Evolutionary conservation across 2,113 vertebrate genomes (phyloP), one percentile per base, ranked within the genome.

Genomic region (Rhabdomys dilectus): DNA sequence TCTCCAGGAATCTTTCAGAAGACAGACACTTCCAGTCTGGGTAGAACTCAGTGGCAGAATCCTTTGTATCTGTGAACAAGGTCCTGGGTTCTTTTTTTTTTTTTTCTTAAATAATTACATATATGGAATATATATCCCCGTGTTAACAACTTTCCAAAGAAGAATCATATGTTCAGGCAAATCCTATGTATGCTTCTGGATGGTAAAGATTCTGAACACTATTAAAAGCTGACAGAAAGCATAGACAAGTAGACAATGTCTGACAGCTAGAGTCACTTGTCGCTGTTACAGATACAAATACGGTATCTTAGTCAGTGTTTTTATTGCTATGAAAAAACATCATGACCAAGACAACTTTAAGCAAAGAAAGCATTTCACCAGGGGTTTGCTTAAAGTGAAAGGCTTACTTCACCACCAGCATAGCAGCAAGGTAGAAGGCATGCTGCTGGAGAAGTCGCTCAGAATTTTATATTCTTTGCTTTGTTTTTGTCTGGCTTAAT

Each of bases 81-180:
- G 19, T 8, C 31, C 58, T n/a, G n/a, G n/a, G n/a, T n/a, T n/a
- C n/a, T n/a, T n/a, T n/a, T n/a, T n/a, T n/a, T n/a, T n/a, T n/a
- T n/a, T n/a, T n/a, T n/a, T n/a, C n/a, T n/a, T n/a, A 36, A 87
- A 88, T 70, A 53, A 53, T 26, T 51, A 16, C 1, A 36, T 24
- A 68, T 68, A 51, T 36, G 10, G 21, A 3, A 51, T 4, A 45
- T 24, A 68, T 51, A 31, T 68, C 31, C 31, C 45, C 42, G 66
- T 29, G 17, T 34, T 95, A 80, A 85, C 39, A 93, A 36, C 21
- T 45, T 95, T 91, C 58, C 42, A 72, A 76, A 84, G 77, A 92
- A 75, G 6, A 21, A 64, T 60, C 19, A 13, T n/a, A 64, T 88
- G 84, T 92, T 77, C 7, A 66, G 36, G 31, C 24, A 72, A 77